These are phyloP conservation scores for Dipus sagitta DNA, from an alignment of 2,797 vertebrate species.

Conservation along the genomic window DNA sequence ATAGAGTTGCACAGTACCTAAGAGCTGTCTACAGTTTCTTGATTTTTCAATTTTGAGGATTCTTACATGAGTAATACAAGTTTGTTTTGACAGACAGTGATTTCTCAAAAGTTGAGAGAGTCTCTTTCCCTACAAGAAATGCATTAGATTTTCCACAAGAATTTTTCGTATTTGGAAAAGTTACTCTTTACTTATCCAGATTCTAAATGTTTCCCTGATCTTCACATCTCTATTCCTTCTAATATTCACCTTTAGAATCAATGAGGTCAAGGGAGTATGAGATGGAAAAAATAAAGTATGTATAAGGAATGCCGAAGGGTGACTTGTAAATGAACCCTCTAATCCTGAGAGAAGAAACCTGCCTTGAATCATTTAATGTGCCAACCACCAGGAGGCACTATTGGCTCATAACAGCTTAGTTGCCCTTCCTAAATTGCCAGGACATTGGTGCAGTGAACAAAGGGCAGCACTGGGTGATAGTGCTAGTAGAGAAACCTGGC, in stretches of 20 bases:
- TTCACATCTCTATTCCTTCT: not conserved
- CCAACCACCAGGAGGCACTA: not conserved
- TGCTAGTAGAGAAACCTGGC: not conserved
- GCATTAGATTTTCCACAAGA: not conserved
- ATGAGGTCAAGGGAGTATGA: not conserved
- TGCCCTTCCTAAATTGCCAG: not conserved
- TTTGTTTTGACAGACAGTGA: not conserved
- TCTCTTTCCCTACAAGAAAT: not conserved
- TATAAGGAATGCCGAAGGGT: not conserved
- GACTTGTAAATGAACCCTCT: not conserved
- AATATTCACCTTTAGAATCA: not conserved
- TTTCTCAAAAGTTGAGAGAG: not conserved
- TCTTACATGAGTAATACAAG: not conserved
- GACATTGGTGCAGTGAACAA: too few relatives aligned
- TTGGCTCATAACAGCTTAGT: not conserved
- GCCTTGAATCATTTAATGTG: not conserved
- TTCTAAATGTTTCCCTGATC: slow-evolving; percentile 18
- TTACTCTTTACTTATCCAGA: not conserved
- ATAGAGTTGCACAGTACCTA: not conserved
- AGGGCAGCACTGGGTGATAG: not conserved
- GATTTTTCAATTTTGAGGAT: slow-evolving; percentile 15
- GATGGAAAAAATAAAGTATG: not conserved
- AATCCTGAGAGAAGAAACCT: not conserved
- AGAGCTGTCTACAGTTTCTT: not conserved
- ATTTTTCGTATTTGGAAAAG: slow-evolving; percentile 9